phyloP scores from a whole-genome alignment of 2,113 vertebrate species.

The rabbit (Oryctolagus cuniculus) region mOryCun1.1 NC_091443.1:75975001-75975500 shows the following conservation, averaged over 20 bases:
- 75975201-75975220: not conserved
- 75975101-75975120: not conserved
- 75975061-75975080: constrained; percentile 10
- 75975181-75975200: constrained; percentile 25
- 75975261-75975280: not conserved
- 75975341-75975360: not conserved
- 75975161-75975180: constrained; percentile 26
- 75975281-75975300: no score
- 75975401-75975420: constrained; percentile 15
- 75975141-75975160: constrained; percentile 31
- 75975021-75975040: not conserved
- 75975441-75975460: not conserved
- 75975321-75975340: not conserved
- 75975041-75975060: constrained; percentile 53
- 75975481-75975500: constrained; percentile 81
- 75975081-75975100: constrained; percentile 24
- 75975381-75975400: constrained; percentile 18
- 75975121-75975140: constrained; percentile 56
- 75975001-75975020: not conserved
- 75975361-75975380: not conserved
- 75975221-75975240: not conserved
- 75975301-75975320: not conserved
- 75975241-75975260: not conserved
- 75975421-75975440: constrained; percentile 7
- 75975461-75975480: constrained; percentile 66